A percentile compares a stretch with the other conserved stretches of the same genome.
Evolutionary conservation across 2,113 vertebrate species (phyloP).

Genomic region (Syngnathus typhle): DNA sequence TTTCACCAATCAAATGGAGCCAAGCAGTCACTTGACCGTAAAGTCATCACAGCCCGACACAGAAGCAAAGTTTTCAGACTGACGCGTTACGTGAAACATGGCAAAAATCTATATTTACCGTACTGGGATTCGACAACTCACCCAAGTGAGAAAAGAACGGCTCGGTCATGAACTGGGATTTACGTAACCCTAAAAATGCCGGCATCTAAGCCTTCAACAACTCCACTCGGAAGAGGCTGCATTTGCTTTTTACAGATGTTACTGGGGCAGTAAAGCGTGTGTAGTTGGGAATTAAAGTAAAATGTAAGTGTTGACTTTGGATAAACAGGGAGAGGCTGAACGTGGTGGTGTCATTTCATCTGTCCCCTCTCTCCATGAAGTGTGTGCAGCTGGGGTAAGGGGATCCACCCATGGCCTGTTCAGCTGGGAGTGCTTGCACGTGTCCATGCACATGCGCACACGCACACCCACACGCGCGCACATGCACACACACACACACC

Average conservation of each 20-base stretch:
- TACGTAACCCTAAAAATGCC: too few relatives aligned
- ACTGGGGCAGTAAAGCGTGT: constrained; percentile 1
- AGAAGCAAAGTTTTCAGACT: neutral
- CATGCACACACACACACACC: constrained; percentile 24
- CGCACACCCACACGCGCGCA: constrained; percentile 22
- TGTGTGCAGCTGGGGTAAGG: constrained; percentile 55
- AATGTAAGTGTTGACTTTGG: constrained; percentile 38
- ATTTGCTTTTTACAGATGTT: neutral
- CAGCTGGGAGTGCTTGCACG: constrained; percentile 71
- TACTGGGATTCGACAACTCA: neutral
- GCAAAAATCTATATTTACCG: neutral
- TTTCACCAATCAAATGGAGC: too few relatives aligned
- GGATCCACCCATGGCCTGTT: constrained; percentile 68
- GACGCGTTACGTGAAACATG: neutral
- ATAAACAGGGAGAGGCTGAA: constrained; percentile 60
- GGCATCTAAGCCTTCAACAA: too few relatives aligned
- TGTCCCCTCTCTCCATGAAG: constrained; percentile 54
- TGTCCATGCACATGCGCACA: constrained; percentile 29
- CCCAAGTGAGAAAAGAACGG: neutral
- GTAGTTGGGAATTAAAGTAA: constrained; percentile 9
- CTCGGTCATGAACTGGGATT: neutral
- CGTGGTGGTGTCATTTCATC: constrained; percentile 68
- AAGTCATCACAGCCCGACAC: neutral
- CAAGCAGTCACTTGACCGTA: neutral
- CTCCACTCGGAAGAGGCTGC: neutral